Evolutionary conservation across 2,888 invertebrate genomes (phyloP), one percentile per base, ranked within the genome.

Genomic region (Trissolcus brochymenae): DNA sequence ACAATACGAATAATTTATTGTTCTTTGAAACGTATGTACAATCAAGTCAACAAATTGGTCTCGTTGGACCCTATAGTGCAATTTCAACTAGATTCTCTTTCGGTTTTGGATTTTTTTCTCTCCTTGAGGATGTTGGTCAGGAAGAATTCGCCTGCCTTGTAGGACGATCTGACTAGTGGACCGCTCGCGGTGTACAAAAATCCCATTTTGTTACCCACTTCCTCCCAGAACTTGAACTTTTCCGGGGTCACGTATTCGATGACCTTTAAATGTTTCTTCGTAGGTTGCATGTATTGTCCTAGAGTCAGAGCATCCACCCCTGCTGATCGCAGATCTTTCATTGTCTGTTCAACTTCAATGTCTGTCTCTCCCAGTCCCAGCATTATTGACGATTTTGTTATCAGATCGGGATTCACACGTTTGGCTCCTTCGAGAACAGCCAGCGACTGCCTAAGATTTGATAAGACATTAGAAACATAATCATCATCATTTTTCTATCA

Each of bases 201-300:
- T 11, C 99, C 99, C 79, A 99, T 89, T 81, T 94, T 91, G 65
- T 93, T 91, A 0, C 98, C 99, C 6, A 93, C 90, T 19, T 91
- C 89, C 88, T 97, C 95, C 98, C 98, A 98, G 65, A 93, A 90
- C 84, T 94, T 91, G 88, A 95, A 99, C 90, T 97, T 97, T 78
- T 95, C 95, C 0, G 99, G 99, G 0, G 98, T 98, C 0, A 99
- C 96, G 90, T 99, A 99, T 89, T 99, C 99, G 51, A 94, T 94
- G 0, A 98, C 95, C 90, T 96, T 96, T 25, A 99, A 91, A 89
- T 99, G 99, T 7, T 95, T 92, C 86, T 97, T 98, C 0, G 99
- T 99, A 0, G 99, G 99, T 89, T 99, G 99, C 98, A 99, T 99
- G 90, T 99, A 99, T 87, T 99, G 99, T 0, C 99, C 99, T 4